Evolutionary conservation across 2,797 vertebrate species (phyloP).

Genomic region (Fistularia commersonii): DNA sequence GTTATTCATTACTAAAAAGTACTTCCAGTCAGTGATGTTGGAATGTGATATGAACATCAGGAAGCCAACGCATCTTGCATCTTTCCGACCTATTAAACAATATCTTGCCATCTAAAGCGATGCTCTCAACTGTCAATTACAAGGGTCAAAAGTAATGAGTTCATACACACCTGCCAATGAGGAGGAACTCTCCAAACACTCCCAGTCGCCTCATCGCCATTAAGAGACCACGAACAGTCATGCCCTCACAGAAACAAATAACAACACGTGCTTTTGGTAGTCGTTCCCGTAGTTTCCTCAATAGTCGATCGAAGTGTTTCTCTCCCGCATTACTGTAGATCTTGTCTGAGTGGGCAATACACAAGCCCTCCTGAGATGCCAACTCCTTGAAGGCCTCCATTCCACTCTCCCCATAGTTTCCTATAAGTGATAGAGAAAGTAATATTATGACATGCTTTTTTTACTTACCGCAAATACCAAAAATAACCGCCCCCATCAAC

Average conservation of each 20-base stretch:
- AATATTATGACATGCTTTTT: constrained; percentile 6
- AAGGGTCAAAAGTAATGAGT: neutral
- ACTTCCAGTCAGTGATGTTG: constrained; percentile 50
- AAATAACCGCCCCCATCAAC: constrained; percentile 17
- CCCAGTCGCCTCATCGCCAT: constrained; percentile 93
- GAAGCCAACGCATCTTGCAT: constrained; percentile 30
- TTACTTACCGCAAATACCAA: constrained; percentile 13
- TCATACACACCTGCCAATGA: constrained; percentile 89
- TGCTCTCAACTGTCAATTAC: constrained; percentile 16
- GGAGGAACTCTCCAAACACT: constrained; percentile 88
- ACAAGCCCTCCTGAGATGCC: constrained; percentile 91
- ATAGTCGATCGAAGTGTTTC: constrained; percentile 91
- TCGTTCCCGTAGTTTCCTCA: constrained; percentile 90
- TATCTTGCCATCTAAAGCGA: constrained; percentile 9
- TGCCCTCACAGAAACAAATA: constrained; percentile 97
- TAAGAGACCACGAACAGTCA: constrained; percentile 94
- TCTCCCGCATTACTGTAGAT: constrained; percentile 98
- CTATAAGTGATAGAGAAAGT: constrained; percentile 62
- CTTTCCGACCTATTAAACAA: constrained; percentile 18
- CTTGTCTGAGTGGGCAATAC: constrained; percentile 97
- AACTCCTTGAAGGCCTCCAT: constrained; percentile 99
- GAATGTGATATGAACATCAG: constrained; percentile 60
- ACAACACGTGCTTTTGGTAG: constrained; percentile 95
- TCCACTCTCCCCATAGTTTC: constrained; percentile 97
- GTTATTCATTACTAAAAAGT: constrained; percentile 63